Evolutionary conservation across 1,140 invertebrate species (phyloP).

Genomic region (Pogonomyrmex californicus): DNA sequence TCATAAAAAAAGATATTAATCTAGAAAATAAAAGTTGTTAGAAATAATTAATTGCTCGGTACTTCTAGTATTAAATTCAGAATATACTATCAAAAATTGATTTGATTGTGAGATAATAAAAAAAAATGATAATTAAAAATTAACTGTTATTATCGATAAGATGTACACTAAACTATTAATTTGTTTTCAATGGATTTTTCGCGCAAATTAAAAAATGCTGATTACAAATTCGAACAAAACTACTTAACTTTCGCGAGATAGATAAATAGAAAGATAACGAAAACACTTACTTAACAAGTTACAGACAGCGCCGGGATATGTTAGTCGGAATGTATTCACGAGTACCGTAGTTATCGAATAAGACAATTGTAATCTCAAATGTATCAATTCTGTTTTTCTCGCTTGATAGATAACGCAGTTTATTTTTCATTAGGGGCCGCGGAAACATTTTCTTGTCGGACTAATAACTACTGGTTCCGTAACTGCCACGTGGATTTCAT

Average conservation of each 20-base stretch:
- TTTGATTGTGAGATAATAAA: neutral
- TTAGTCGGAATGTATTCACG: slow-evolving; percentile 20
- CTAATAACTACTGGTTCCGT: slow-evolving; percentile 49
- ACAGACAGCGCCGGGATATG: neutral
- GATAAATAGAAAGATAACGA: slow-evolving; percentile 17
- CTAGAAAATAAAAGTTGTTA: too few relatives aligned
- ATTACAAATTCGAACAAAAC: neutral
- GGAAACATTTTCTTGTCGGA: slow-evolving; percentile 46
- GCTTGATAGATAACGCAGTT: slow-evolving; percentile 15
- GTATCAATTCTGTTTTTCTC: slow-evolving; percentile 4
- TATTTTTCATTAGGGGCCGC: slow-evolving; percentile 47
- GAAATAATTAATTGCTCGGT: too few relatives aligned
- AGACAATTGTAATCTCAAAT: slow-evolving; percentile 30
- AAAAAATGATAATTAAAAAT: neutral
- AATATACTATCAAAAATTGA: neutral
- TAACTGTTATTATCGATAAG: neutral
- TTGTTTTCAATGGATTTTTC: neutral
- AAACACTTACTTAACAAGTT: slow-evolving; percentile 15
- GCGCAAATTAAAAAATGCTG: neutral
- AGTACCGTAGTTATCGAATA: slow-evolving; percentile 1
- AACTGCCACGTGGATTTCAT: slow-evolving; percentile 34
- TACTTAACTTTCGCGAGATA: slow-evolving; percentile 28
- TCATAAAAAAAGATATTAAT: too few relatives aligned
- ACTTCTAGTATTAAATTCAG: neutral
- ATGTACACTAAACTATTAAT: neutral